Conservation (phyloP, 53 echinoderm and acorn worm genomes). For the Crossaster papposus region DNA sequence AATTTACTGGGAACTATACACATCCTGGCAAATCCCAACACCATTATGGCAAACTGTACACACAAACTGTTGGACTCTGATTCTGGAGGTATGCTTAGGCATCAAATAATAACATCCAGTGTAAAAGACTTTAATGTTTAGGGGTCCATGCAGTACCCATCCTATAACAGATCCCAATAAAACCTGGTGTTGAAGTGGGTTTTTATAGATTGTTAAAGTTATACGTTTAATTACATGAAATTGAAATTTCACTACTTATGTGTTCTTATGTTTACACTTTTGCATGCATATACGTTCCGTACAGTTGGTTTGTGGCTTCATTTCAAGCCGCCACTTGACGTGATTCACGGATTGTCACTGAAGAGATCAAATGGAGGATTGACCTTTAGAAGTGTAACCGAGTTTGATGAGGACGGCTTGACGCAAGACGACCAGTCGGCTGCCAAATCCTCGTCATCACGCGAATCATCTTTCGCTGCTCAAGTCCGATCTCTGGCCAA, state of each 20-base stretch:
- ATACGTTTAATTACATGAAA: not conserved
- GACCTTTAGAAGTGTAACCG: not conserved
- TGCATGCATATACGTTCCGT: not conserved
- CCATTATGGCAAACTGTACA: no score
- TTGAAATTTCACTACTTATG: not conserved
- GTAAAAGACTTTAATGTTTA: no score
- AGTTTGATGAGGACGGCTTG: not conserved
- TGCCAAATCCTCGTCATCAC: not conserved
- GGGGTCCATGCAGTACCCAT: no score
- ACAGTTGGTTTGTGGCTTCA: not conserved
- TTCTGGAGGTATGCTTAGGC: no score
- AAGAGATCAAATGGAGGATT: not conserved
- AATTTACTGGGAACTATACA: no score
- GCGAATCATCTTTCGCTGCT: not conserved
- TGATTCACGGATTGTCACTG: not conserved
- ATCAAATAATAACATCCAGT: no score
- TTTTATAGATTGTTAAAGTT: no score
- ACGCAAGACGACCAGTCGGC: not conserved
- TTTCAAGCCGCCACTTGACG: not conserved
- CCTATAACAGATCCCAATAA: no score
- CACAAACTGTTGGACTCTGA: no score
- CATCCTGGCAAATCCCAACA: no score
- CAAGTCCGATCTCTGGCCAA: not conserved
- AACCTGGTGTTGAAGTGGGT: no score
- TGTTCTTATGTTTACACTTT: not conserved